These are phyloP conservation scores for Acipenser transmontanus DNA, from an alignment of 2,797 vertebrate species.

Conservation along the genomic window DNA sequence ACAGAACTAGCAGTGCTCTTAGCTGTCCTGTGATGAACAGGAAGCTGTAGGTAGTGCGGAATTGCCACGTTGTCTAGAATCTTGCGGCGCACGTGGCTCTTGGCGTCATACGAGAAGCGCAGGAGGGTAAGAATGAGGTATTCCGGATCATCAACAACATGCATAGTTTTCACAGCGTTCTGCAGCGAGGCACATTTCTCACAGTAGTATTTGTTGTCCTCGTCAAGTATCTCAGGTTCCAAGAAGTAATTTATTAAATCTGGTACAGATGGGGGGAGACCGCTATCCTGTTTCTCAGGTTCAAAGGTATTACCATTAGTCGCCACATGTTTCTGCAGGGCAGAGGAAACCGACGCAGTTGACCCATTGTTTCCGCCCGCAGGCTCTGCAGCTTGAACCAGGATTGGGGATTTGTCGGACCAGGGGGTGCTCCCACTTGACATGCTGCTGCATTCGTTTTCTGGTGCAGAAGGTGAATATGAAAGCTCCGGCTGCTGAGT, in stretches of 20 bases:
- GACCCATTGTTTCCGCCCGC: not conserved
- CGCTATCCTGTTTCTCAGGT: conserved; percentile 45
- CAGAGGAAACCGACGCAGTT: not conserved
- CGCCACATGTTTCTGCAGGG: conserved; percentile 22
- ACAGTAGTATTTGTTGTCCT: conserved; percentile 94
- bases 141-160: conserved; percentile 83
- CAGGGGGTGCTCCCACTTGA: conserved; percentile 23
- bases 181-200: conserved; percentile 87
- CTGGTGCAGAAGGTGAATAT: conserved; percentile 32
- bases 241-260: conserved; percentile 93
- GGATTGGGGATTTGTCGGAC: conserved; percentile 22
- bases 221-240: conserved; percentile 90
- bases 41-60: conserved; percentile 77
- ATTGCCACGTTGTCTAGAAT: conserved; percentile 90
- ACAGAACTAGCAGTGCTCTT: conserved; percentile 42
- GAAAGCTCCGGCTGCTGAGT: conserved; percentile 31
- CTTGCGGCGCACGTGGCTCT: conserved; percentile 87
- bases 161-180: conserved; percentile 89
- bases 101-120: conserved; percentile 92
- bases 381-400: too few species aligned
- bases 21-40: conserved; percentile 48
- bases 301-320: conserved; percentile 26
- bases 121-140: conserved; percentile 95
- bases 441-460: conserved; percentile 6
- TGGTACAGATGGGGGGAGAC: conserved; percentile 73